phyloP scores from a whole-genome alignment of 2,113 vertebrate species.

The Hiodon tergisus region DNA sequence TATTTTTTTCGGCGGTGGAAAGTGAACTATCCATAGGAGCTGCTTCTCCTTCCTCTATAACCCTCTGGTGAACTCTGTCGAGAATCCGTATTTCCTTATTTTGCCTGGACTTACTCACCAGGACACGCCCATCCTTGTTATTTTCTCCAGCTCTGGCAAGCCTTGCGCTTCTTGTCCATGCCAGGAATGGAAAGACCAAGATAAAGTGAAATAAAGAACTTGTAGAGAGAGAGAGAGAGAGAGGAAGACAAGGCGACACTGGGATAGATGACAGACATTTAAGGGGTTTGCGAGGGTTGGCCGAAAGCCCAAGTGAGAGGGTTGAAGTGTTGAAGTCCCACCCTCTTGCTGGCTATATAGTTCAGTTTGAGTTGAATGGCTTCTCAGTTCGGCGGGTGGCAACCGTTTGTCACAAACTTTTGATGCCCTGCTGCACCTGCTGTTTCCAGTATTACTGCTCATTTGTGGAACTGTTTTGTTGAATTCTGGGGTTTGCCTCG shows the following conservation, averaged over 20 bases:
- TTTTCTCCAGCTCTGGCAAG: conserved; percentile 38
- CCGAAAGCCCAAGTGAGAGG: no score
- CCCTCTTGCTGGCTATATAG: no score
- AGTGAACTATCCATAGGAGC: no score
- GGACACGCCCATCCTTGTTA: conserved; percentile 44
- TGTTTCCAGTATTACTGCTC: background rate
- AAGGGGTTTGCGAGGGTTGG: no score
- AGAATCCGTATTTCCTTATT: no score
- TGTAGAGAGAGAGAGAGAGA: background rate
- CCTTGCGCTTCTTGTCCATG: conserved; percentile 21
- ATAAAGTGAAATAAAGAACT: no score
- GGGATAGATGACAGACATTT: no score
- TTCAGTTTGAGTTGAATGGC: no score
- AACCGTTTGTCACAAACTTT: background rate
- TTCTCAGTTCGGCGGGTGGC: background rate
- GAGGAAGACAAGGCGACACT: no score
- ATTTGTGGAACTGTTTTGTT: background rate
- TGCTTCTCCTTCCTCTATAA: background rate
- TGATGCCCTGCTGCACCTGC: background rate
- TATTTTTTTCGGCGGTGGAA: no score
- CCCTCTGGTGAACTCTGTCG: conserved; percentile 15
- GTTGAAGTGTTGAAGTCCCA: no score
- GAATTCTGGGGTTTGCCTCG: background rate
- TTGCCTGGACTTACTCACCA: background rate
- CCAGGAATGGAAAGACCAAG: background rate